Evolutionary conservation across 2,113 vertebrate genomes (phyloP).

Genomic region (Strix aluco): DNA sequence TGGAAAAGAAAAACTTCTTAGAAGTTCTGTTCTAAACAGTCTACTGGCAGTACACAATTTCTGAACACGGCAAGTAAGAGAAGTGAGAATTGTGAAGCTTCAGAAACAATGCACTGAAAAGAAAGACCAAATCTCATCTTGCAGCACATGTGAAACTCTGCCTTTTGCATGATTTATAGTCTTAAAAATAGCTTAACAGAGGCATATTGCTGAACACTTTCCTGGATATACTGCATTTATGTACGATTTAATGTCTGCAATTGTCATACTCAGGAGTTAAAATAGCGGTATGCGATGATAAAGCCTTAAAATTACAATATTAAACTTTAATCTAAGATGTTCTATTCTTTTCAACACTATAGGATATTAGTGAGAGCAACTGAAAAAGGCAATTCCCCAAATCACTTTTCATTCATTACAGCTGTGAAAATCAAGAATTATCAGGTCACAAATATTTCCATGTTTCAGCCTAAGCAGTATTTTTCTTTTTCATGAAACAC

Average conservation of each 20-base stretch:
- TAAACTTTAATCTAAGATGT: neutral
- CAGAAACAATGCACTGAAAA: neutral
- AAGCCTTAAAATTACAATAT: neutral
- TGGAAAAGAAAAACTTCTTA: neutral
- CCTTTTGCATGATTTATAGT: neutral
- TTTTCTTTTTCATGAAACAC: neutral
- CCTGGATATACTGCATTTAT: neutral
- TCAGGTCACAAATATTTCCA: neutral
- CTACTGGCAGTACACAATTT: neutral
- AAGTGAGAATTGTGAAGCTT: neutral
- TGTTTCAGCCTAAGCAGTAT: neutral
- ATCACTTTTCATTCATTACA: neutral
- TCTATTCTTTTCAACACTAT: neutral
- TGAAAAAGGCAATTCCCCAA: neutral
- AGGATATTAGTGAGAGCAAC: neutral
- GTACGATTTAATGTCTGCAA: neutral
- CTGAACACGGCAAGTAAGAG: neutral
- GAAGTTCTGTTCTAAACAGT: neutral
- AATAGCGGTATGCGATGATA: accelerated
- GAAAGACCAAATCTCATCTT: neutral
- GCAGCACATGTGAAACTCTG: neutral
- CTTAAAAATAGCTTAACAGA: neutral
- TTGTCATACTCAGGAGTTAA: neutral
- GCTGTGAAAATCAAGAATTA: neutral
- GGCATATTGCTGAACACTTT: neutral